phyloP scores from a whole-genome alignment of 2,113 vertebrate species.

The Edolisoma coerulescens region DNA sequence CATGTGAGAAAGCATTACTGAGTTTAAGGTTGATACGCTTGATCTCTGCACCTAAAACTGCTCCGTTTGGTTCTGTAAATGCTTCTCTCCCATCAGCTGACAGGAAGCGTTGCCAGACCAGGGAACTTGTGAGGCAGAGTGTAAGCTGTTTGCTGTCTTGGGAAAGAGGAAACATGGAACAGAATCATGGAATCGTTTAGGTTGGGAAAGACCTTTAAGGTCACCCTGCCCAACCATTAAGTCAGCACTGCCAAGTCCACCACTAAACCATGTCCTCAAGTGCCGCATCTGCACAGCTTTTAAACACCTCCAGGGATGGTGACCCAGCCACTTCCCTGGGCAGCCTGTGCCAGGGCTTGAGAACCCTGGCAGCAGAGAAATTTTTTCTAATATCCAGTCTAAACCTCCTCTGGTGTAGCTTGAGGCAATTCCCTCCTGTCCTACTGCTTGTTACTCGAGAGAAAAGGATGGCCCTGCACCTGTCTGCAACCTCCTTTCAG shows the following conservation, averaged over 20 bases:
- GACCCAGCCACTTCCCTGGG: background rate
- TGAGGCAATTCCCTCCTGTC: background rate
- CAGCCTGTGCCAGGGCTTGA: background rate
- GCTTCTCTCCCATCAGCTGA: background rate
- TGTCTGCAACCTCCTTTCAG: background rate
- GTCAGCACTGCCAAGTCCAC: background rate
- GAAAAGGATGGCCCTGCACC: background rate
- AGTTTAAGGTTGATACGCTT: background rate
- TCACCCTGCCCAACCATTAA: accelerated
- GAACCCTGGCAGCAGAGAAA: background rate
- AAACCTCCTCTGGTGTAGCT: background rate
- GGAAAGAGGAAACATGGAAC: background rate
- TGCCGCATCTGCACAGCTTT: accelerated
- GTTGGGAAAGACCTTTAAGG: background rate
- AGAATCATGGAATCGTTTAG: background rate
- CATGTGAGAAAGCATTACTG: background rate
- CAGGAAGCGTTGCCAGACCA: background rate
- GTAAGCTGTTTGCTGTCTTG: background rate
- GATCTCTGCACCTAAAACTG: background rate
- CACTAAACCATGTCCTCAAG: background rate
- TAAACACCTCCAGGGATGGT: background rate
- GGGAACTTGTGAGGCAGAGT: background rate
- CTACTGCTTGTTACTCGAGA: background rate
- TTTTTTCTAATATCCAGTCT: background rate
- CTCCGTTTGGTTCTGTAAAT: background rate